phyloP scores from a whole-genome alignment of 2,797 vertebrate species.

The Acrossocheilus wenchowensis region DNA sequence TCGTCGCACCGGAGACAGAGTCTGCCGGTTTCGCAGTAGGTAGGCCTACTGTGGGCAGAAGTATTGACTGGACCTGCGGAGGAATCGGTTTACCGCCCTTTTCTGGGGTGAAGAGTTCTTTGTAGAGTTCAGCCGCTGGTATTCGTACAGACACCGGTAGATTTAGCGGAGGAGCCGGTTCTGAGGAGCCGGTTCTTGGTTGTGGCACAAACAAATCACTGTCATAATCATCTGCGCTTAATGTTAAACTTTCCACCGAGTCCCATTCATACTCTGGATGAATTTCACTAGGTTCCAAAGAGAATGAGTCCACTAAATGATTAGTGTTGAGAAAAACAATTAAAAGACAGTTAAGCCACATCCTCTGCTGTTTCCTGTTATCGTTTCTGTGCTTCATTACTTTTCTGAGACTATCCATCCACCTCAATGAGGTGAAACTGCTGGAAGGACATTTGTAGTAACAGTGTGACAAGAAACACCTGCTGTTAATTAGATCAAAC shows the following conservation, averaged over 20 bases:
- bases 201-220: background rate
- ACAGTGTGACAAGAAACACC: slow-evolving; percentile 32
- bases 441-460: background rate
- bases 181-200: background rate
- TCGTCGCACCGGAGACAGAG: rapidly evolving
- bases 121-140: slow-evolving; percentile 35
- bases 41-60: slow-evolving; percentile 45
- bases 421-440: background rate
- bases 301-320: background rate
- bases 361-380: background rate
- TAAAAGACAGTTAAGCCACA: background rate
- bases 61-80: slow-evolving; percentile 36
- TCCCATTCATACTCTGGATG: background rate
- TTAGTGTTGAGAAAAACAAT: background rate
- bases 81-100: slow-evolving; percentile 54
- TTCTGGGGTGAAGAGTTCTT: slow-evolving; percentile 65
- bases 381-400: background rate
- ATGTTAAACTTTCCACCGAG: background rate
- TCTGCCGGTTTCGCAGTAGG: rapidly evolving
- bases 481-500: slow-evolving; percentile 34
- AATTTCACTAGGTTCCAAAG: background rate
- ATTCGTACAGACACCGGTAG: slow-evolving; percentile 61
- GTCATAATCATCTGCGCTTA: rapidly evolving
- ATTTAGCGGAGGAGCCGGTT: background rate
- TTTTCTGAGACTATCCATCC: background rate